Base-by-base conservation (phyloP, 2,797 vertebrate species). In the Pyrocephalus nanus region DNA sequence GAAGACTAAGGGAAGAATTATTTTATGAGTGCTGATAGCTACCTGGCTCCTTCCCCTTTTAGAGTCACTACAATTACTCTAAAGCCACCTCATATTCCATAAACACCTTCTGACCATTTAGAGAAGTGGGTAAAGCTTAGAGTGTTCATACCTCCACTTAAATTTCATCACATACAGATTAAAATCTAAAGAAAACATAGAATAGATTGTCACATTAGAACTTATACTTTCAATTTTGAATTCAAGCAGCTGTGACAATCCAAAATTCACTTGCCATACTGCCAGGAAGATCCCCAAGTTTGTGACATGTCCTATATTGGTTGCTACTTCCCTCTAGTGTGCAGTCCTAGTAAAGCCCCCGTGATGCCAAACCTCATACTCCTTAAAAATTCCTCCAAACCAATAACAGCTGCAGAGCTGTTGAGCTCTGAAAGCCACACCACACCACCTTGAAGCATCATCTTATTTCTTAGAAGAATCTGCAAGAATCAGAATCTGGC, bases 311-410 rank as follows among this genome's bases (percentile, higher is more conserved):
- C 42, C 82, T 93, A n/a, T 16, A 29, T 2, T 93, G 73, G 60
- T 73, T 88, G 80, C 40, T 94, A 71, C 70, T 90, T 84, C 92
- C 82, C 90, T 73, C 85, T 81, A 79, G 79, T 34, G 89, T 70
- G 70, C 92, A 78, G 40, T 71, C 23, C 36, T 32, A 79, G 87
- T 53, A 93, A 95, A 93, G 73, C 66, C 43, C 78, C 76, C 34
- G 20, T 4, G 60, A 62, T 8, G 43, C 5, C 9, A 9, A 83
- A 88, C 21, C 16, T 73, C 34, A 38, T 4, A 64, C 70, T 30
- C 55, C 32, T 78, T 72, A 30, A 50, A 48, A 70, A 75, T 45
- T 50, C n/a, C 54, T 76, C 19, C 21, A 38, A 48, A 92, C 19
- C 25, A 57, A 16, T 22, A 55, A 2, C 38, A 77, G 40, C 42